Evolutionary conservation across 2,888 invertebrate genomes (phyloP), one percentile per base, ranked within the genome.

Genomic region (Xestia ashworthii): DNA sequence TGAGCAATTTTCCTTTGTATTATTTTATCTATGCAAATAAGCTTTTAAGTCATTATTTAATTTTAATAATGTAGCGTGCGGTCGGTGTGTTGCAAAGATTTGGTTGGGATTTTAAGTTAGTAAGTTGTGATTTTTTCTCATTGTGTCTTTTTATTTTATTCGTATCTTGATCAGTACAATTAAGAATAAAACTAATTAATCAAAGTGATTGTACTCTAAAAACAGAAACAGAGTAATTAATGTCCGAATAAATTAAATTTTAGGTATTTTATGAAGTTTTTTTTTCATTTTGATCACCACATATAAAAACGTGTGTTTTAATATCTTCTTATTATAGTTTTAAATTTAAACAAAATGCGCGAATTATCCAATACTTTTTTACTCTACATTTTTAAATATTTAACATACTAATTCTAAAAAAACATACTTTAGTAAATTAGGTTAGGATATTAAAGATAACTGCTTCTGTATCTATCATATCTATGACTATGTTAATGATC

Each of bases 1-100:
- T 91, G 86, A 87, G 88, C 91, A 89, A 89, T 92, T 91, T 91
- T 90, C 90, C 92, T 91, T 92, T 92, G 90, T 91, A 89, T 89
- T 89, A 89, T 87, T 90, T 89, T 91, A 91, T 91, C 90, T 90
- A 91, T 90, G 91, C 86, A 90, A 91, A 92, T 91, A 76, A 78
- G 79, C 69, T 78, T 87, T 82, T 80, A 81, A 80, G 71, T 71
- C 74, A 71, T 83, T 75, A 81, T 80, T 81, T 55, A 70, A 78
- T 67, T 77, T 81, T 72, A 81, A 53, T 76, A 58, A 46, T 60
- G 71, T 46, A 32, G 44, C 44, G 9, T 9, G 44, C 44, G 9
- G 44, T 44, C 9, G 32, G 25, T 84, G 46, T 74, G 65, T 58
- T 58, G 65, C 60, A 83, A 72, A 66, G 19, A 46, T 76, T 55